Percentiles rank a stretch among this genome's conserved stretches.
These are phyloP conservation scores for Gonatopus flavifemur DNA, from an alignment of 1,140 invertebrate species.

Conservation along the genomic window DNA sequence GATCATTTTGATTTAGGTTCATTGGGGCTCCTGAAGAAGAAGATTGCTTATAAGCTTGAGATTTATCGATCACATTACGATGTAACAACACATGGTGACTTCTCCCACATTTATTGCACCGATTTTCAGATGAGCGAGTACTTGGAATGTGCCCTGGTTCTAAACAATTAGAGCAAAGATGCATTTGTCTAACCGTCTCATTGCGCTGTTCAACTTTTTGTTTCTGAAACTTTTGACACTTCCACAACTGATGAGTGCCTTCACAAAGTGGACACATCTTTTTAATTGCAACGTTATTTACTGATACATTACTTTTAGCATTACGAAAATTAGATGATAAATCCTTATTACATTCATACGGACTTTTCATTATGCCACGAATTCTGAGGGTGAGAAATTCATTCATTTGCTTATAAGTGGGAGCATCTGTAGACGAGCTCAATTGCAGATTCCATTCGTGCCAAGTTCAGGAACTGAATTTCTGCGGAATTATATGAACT, in stretches of 20 bases:
- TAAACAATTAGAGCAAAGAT: constrained; percentile 1
- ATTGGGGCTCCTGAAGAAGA: not conserved
- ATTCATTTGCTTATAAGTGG: not conserved
- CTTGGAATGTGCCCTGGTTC: not conserved
- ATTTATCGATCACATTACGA: too few species aligned
- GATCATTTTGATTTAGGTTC: not conserved
- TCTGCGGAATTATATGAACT: not conserved
- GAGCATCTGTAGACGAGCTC: not conserved
- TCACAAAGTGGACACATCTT: not conserved
- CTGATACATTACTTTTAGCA: not conserved
- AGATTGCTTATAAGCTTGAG: too few species aligned
- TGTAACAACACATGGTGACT: constrained; percentile 19
- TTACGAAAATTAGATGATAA: not conserved
- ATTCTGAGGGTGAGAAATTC: not conserved
- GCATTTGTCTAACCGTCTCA: not conserved
- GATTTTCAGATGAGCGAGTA: not conserved
- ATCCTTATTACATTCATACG: not conserved
- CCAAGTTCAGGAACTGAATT: not conserved
- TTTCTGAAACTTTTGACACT: not conserved
- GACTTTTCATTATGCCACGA: not conserved
- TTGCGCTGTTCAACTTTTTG: not conserved
- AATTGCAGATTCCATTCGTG: constrained; percentile 2
- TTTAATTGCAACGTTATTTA: not conserved
- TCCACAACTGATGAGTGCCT: not conserved
- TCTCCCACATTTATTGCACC: constrained; percentile 9